phyloP scores from a whole-genome alignment of 2,113 vertebrate species.

The Crotalus horridus region DNA sequence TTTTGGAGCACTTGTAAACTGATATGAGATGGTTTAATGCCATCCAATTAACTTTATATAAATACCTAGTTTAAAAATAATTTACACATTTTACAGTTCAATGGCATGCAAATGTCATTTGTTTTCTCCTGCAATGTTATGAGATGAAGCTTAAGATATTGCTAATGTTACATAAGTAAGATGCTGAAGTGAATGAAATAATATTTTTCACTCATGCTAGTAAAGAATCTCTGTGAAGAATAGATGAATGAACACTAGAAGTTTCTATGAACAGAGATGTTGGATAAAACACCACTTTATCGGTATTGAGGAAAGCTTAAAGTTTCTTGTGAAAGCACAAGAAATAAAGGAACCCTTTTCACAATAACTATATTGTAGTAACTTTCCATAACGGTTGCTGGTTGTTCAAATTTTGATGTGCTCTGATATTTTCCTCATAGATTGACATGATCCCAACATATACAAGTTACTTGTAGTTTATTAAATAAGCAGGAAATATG shows the following conservation, averaged over 20 bases:
- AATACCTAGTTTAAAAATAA: background rate
- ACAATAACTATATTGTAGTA: slow-evolving; percentile 10
- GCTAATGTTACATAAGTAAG: background rate
- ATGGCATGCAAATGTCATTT: background rate
- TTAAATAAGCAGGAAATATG: slow-evolving; percentile 59
- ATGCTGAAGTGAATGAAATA: background rate
- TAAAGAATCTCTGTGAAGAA: background rate
- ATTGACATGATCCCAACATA: slow-evolving; percentile 46
- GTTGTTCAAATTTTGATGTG: slow-evolving; percentile 30
- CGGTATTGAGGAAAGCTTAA: background rate
- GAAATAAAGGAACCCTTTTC: background rate
- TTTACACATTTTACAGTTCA: background rate
- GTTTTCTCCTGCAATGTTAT: background rate
- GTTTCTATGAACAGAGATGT: background rate
- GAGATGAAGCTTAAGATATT: background rate
- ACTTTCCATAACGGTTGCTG: slow-evolving; percentile 17
- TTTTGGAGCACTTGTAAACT: too few relatives aligned
- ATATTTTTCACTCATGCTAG: background rate
- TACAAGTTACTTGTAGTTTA: slow-evolving; percentile 44
- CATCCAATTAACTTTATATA: too few relatives aligned
- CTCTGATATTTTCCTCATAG: slow-evolving; percentile 23
- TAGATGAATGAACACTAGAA: background rate
- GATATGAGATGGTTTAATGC: too few relatives aligned
- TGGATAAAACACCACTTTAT: background rate
- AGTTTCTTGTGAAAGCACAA: background rate